Evolutionary conservation across 2,888 invertebrate genomes (phyloP), one percentile per base, ranked within the genome.

Genomic region (Herminia tarsipennalis): DNA sequence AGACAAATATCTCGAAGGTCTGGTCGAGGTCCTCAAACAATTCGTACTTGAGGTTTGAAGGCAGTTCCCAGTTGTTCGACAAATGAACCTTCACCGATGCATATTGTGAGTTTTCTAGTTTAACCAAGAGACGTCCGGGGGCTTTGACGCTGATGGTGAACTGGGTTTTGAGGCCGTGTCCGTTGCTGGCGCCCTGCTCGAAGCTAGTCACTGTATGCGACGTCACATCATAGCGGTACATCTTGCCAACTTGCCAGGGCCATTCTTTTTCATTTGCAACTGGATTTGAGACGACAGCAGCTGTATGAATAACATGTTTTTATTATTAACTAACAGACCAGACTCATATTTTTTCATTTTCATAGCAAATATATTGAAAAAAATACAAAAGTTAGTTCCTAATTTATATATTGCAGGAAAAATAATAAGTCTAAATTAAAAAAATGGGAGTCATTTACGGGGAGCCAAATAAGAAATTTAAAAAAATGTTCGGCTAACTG

Each of bases 1-100:
- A 86, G 50, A 93, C 72, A 18, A 81, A 78, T 55, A 95, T 92
- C 73, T 94, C 92, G 77, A 95, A 95, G 1, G 93, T 90, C 45
- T 93, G 87, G 21, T 92, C 88, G 39, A 92, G 85, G 34, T 93
- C 73, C 12, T 90, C 81, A n/a, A 94, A 81, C 1, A 88, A 83
- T 56, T 92, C 79, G 76, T 90, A 94, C 39, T 88, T 83, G 6
- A 94, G 78, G 51, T 92, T 73, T 0, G 66, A 51, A 0, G 88
- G 87, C 17, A 85, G 59, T 60, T 56, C 83, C 8, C 5, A 27
- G 9, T 49, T 56, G 38, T 92, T 91, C 1, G 81, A 76, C 1
- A 88, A 76, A 13, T 17, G 29, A 12, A 83, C 82, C 56, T 94
- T 92, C 17, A 94, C 67, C 36, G 85, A 79, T 4, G 93, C 92